phyloP scores from a whole-genome alignment of 1,140 invertebrate genomes.

The Diorhabda carinulata region DNA sequence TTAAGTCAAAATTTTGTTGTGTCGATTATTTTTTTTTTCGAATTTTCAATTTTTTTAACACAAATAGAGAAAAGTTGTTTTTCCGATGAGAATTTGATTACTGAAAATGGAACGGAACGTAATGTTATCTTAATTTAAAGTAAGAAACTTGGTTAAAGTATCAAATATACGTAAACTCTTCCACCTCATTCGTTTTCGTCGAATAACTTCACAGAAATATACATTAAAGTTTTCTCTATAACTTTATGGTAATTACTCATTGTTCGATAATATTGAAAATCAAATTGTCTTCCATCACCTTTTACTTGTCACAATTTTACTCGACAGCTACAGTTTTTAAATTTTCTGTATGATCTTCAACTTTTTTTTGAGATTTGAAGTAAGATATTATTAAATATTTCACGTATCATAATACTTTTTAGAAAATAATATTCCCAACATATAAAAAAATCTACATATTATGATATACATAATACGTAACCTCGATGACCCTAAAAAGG shows the following conservation, averaged over 20 bases:
- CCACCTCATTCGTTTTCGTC: background rate
- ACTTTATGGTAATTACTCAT: background rate
- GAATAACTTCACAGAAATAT: background rate
- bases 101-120: background rate
- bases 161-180: background rate
- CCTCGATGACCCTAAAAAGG: background rate
- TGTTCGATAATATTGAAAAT: background rate
- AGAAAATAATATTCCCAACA: background rate
- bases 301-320: no score
- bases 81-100: background rate
- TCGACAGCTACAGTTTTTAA: background rate
- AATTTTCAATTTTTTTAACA: constrained; percentile 5
- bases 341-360: background rate
- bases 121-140: background rate
- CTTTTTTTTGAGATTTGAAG: background rate
- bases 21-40: background rate
- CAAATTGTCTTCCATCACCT: no score
- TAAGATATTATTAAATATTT: background rate
- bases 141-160: background rate
- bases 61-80: background rate
- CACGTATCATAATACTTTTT: background rate
- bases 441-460: background rate
- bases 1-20: no score
- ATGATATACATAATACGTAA: background rate
- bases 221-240: background rate